Evolutionary conservation across 2,113 vertebrate species (phyloP).

Genomic region (Forbesichthys papilliferus): DNA sequence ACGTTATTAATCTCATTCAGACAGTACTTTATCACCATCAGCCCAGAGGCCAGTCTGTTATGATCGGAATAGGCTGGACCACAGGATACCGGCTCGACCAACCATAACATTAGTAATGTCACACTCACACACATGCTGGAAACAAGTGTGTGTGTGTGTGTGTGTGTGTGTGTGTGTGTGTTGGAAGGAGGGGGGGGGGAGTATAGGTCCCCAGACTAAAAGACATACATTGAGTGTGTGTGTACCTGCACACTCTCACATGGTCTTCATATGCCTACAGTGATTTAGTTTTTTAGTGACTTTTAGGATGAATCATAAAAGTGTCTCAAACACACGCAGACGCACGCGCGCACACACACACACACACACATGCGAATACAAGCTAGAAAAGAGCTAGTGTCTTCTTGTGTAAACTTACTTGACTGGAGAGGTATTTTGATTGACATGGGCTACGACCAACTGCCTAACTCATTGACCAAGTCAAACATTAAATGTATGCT

Average conservation of each 20-base stretch:
- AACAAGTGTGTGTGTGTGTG: not conserved
- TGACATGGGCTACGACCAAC: not conserved
- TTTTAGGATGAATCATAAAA: too few relatives aligned
- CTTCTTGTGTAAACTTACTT: not conserved
- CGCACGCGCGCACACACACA: not conserved
- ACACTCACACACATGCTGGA: constrained; percentile 18
- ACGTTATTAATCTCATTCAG: constrained; percentile 54
- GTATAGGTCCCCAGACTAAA: not conserved
- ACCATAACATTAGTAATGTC: constrained; percentile 22
- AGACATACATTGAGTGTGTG: too few relatives aligned
- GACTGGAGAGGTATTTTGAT: not conserved
- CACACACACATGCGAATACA: not conserved
- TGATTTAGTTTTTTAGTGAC: too few relatives aligned
- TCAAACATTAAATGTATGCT: too few relatives aligned
- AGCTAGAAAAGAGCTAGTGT: not conserved
- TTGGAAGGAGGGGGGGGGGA: constrained; percentile 2
- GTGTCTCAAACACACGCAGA: not conserved
- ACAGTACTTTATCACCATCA: constrained; percentile 39
- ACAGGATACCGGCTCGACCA: constrained; percentile 22
- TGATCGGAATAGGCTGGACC: constrained; percentile 32
- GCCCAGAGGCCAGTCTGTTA: constrained; percentile 25
- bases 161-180: not conserved
- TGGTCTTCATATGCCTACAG: too few relatives aligned
- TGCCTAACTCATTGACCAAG: too few relatives aligned
- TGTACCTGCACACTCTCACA: too few relatives aligned